phyloP scores from a whole-genome alignment of 2,888 invertebrate species.

The Celastrina argiolus region DNA sequence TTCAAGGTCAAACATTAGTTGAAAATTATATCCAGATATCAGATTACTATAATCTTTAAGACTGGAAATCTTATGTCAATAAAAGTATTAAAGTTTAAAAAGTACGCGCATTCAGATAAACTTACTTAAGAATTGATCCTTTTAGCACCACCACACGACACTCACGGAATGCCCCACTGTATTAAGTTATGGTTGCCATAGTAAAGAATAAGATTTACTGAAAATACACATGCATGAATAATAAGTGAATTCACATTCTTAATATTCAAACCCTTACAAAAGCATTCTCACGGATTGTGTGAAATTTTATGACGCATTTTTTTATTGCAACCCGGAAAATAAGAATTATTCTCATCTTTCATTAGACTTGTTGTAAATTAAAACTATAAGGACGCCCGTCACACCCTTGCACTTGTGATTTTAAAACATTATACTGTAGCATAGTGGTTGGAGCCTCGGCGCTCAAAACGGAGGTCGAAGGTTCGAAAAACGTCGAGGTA shows the following conservation, averaged over 20 bases:
- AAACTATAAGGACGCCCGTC: not conserved
- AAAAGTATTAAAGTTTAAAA: not conserved
- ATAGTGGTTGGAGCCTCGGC: too few species aligned
- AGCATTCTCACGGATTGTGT: conserved; percentile 7
- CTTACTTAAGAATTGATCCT: not conserved
- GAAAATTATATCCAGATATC: not conserved
- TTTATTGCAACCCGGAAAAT: conserved; percentile 13
- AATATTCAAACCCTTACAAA: not conserved
- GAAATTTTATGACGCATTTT: conserved; percentile 16
- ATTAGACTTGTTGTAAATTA: not conserved
- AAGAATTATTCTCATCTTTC: conserved; percentile 7
- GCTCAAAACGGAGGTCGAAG: too few species aligned
- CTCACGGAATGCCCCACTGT: not conserved
- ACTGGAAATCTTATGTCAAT: not conserved
- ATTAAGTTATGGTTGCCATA: not conserved
- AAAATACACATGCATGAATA: not conserved
- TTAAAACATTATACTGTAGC: not conserved
- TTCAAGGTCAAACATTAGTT: not conserved
- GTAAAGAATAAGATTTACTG: not conserved
- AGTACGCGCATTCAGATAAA: not conserved
- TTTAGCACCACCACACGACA: not conserved
- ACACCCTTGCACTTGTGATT: not conserved
- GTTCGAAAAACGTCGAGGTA: too few species aligned
- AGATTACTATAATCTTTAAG: not conserved
- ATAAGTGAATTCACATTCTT: conserved; percentile 14